Conservation (phyloP, 2,888 invertebrate genomes). For the Cheilosia impressa region DNA sequence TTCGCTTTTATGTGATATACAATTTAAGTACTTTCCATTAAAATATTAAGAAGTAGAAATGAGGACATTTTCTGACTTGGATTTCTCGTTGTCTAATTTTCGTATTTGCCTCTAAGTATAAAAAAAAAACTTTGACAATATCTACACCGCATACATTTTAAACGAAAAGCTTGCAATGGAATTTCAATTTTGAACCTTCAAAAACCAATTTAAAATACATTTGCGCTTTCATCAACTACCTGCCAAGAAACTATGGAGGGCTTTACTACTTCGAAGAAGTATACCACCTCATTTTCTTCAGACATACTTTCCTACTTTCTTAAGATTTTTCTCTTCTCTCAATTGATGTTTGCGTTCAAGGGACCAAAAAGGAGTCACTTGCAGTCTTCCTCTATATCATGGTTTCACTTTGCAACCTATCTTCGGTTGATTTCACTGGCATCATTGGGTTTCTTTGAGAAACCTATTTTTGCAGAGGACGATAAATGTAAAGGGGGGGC, state of each 20-base stretch:
- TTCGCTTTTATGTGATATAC: constrained; percentile 23
- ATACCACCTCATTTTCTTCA: constrained; percentile 3
- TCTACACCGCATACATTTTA: constrained; percentile 14
- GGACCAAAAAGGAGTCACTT: constrained; percentile 45
- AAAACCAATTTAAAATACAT: constrained; percentile 52
- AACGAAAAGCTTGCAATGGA: background rate
- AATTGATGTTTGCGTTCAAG: constrained; percentile 48
- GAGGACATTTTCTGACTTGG: constrained; percentile 44
- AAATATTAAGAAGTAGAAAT: constrained; percentile 59
- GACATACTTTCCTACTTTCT: constrained; percentile 7
- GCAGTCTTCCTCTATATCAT: constrained; percentile 24
- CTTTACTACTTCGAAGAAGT: constrained; percentile 4
- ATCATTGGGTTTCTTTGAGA: constrained; percentile 28
- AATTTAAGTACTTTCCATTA: constrained; percentile 62
- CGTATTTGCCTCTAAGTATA: constrained; percentile 18
- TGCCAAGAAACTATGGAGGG: constrained; percentile 1
- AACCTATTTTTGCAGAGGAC: background rate
- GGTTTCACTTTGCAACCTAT: constrained; percentile 48
- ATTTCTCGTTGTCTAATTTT: constrained; percentile 46
- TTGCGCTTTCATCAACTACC: constrained; percentile 46
- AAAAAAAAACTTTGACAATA: constrained; percentile 43
- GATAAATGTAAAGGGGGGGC: background rate
- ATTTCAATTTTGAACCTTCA: constrained; percentile 32
- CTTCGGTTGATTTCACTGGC: constrained; percentile 40
- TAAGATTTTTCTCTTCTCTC: constrained; percentile 13